phyloP scores from a whole-genome alignment of 2,113 vertebrate species.

The Formicarius rufipectus region DNA sequence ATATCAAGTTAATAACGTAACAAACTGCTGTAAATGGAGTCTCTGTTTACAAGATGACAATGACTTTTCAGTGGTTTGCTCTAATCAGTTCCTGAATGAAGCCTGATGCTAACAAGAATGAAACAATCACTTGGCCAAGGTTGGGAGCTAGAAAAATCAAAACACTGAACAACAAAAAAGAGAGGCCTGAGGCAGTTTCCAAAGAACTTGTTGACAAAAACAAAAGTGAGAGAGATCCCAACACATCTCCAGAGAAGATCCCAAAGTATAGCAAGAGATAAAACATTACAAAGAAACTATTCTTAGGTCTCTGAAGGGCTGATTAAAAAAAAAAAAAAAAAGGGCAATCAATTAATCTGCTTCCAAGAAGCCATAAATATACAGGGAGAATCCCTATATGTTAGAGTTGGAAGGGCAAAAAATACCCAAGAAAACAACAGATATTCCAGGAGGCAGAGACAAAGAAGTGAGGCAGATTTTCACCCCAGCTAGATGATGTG shows the following conservation, averaged over 20 bases:
- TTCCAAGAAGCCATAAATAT: background rate
- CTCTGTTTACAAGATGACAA: background rate
- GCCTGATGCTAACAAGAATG: background rate
- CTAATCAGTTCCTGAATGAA: background rate
- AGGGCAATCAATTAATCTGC: background rate
- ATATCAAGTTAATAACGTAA: background rate
- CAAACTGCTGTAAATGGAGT: background rate
- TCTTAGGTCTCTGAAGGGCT: background rate
- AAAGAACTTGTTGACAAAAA: background rate
- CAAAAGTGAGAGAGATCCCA: background rate
- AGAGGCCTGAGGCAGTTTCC: background rate
- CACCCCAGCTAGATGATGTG: background rate
- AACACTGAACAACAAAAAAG: background rate
- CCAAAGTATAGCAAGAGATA: background rate
- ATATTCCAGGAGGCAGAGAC: background rate
- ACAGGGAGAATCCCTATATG: background rate
- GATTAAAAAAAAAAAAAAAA: background rate
- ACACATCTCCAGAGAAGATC: background rate
- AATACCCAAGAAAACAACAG: background rate
- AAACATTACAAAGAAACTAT: background rate
- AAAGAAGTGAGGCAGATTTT: background rate
- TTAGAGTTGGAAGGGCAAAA: background rate
- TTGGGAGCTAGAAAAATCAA: background rate
- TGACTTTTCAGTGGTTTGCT: background rate
- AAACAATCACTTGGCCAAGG: background rate